Conservation (phyloP, 1,140 invertebrate species). For the Ceratitis capitata region DNA sequence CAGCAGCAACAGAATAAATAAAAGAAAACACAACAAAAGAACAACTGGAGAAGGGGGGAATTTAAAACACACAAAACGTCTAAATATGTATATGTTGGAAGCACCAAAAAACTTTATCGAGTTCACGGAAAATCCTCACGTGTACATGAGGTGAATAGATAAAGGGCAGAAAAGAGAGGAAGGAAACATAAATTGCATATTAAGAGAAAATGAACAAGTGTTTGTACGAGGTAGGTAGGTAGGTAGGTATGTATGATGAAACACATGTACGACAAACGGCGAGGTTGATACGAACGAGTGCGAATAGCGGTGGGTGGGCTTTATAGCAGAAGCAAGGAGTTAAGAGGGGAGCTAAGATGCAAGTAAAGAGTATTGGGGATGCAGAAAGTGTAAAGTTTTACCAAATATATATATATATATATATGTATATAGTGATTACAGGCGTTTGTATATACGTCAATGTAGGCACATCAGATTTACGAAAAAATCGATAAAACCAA, state of each 20-base stretch:
- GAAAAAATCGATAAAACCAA: background rate
- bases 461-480: too few species aligned
- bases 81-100: background rate
- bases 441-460: too few species aligned
- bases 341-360: background rate
- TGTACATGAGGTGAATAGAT: background rate
- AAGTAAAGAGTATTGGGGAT: background rate
- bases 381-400: background rate
- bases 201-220: background rate
- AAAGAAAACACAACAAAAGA: background rate
- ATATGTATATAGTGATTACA: background rate
- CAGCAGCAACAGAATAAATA: background rate
- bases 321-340: too few species aligned
- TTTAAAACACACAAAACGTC: background rate
- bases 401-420: background rate
- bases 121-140: background rate
- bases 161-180: background rate
- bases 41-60: background rate
- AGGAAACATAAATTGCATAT: background rate
- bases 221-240: background rate
- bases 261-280: background rate
- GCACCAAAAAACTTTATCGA: background rate
- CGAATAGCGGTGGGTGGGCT: too few species aligned
- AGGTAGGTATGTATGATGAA: background rate
- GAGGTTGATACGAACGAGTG: background rate